phyloP scores from a whole-genome alignment of 2,888 invertebrate genomes.

The Eurytoma californica region DNA sequence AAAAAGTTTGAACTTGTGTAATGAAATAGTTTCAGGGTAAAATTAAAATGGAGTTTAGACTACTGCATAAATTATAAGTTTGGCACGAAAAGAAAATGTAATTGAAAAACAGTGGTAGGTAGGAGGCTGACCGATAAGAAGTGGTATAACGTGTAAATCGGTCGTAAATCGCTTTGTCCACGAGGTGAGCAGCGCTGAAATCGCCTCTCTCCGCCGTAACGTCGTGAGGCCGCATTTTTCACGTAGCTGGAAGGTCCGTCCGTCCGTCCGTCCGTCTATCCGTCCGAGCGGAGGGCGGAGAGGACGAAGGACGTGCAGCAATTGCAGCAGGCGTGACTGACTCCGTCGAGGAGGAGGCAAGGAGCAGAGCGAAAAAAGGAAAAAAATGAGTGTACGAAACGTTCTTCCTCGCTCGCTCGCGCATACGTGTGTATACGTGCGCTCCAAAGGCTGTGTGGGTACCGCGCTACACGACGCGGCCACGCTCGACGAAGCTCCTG shows the following conservation, averaged over 20 bases:
- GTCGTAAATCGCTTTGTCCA: too few species aligned
- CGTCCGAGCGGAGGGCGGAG: constrained; percentile 28
- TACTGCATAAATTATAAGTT: too few species aligned
- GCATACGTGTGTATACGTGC: neutral
- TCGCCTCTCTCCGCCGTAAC: constrained; percentile 52
- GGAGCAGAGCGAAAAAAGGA: neutral
- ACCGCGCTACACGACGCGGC: constrained; percentile 23
- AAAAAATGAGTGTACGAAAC: constrained; percentile 17
- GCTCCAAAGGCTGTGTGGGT: too few species aligned
- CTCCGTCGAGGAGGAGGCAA: constrained; percentile 23
- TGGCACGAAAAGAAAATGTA: too few species aligned
- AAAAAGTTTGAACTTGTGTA: too few species aligned
- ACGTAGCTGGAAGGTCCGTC: constrained; percentile 63
- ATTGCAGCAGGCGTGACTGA: constrained; percentile 56
- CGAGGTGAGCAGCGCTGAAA: neutral
- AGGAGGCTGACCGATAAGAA: neutral
- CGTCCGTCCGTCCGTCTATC: constrained; percentile 15
- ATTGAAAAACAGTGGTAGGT: too few species aligned
- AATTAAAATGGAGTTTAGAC: too few species aligned
- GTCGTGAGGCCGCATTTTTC: constrained; percentile 68
- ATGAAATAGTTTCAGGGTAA: too few species aligned
- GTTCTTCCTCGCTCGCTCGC: constrained; percentile 13
- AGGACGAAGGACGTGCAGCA: constrained; percentile 55
- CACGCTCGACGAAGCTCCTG: constrained; percentile 65
- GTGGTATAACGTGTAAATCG: too few species aligned